Conservation (phyloP, 2,797 vertebrate genomes). For the Orientallactaga sibirica region DNA sequence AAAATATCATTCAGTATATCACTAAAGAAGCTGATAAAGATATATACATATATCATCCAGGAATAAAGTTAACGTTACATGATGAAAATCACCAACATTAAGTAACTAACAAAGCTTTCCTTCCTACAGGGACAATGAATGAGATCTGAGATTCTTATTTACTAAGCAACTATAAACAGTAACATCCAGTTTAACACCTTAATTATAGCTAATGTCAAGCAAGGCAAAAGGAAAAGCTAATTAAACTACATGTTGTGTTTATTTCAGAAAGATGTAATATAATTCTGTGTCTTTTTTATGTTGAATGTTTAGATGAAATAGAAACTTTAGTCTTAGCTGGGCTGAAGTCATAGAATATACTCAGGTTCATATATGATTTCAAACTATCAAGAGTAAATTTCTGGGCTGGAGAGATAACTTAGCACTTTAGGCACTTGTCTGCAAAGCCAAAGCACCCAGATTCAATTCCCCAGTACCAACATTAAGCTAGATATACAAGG, state of each 20-base stretch:
- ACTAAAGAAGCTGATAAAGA: constrained; percentile 23
- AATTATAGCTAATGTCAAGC: constrained; percentile 61
- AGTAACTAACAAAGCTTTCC: constrained; percentile 22
- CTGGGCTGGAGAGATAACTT: neutral
- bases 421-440: neutral
- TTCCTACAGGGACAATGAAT: neutral
- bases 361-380: neutral
- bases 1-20: neutral
- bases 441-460: too few relatives aligned
- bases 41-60: constrained; percentile 10
- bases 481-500: too few relatives aligned
- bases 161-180: constrained; percentile 25
- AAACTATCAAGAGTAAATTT: neutral
- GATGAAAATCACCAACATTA: constrained; percentile 23
- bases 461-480: too few relatives aligned
- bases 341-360: neutral
- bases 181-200: constrained; percentile 17
- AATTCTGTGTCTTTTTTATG: neutral
- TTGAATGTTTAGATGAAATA: neutral
- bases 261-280: constrained; percentile 16
- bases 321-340: neutral
- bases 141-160: neutral
- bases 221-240: constrained; percentile 41
- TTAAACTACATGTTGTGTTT: constrained; percentile 49
- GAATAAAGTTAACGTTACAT: constrained; percentile 11